A percentile compares a stretch with the other conserved stretches of the same genome.
These are phyloP conservation scores for Nomada lathburiana DNA, from an alignment of 2,888 invertebrate genomes.

Conservation along the genomic window DNA sequence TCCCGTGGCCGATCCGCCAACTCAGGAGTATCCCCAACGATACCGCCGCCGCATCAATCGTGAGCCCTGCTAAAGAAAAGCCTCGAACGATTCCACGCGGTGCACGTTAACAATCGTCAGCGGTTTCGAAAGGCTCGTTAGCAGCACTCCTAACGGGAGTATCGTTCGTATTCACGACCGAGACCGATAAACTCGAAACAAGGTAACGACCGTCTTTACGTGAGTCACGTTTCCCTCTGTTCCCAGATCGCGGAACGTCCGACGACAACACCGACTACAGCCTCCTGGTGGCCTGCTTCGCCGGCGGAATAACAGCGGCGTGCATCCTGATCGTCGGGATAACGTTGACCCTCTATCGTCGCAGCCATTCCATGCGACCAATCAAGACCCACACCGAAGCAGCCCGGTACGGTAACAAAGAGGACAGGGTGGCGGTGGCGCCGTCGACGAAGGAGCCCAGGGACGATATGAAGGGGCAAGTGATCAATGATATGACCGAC, in stretches of 20 bases:
- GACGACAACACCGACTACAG: slow-evolving; percentile 78
- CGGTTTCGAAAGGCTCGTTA: slow-evolving; percentile 22
- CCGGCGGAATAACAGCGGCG: slow-evolving; percentile 80
- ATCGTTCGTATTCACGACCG: not conserved
- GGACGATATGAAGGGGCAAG: slow-evolving; percentile 53
- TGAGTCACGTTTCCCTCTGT: slow-evolving; percentile 55
- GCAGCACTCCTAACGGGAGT: not conserved
- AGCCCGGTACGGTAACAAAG: slow-evolving; percentile 61
- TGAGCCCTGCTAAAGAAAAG: not conserved
- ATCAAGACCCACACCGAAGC: slow-evolving; percentile 67
- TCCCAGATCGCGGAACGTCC: slow-evolving; percentile 78
- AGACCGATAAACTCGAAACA: not conserved
- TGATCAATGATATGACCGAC: slow-evolving; percentile 59
- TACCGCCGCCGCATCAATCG: not conserved
- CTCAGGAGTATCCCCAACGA: not conserved
- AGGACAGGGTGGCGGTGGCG: slow-evolving; percentile 40
- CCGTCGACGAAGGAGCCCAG: slow-evolving; percentile 39
- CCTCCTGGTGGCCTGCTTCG: slow-evolving; percentile 80
- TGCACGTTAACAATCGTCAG: slow-evolving; percentile 15
- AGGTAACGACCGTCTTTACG: slow-evolving; percentile 29
- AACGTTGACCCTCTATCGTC: slow-evolving; percentile 79
- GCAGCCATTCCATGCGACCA: slow-evolving; percentile 73
- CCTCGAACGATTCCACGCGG: not conserved
- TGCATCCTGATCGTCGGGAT: slow-evolving; percentile 80
- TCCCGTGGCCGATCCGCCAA: not conserved